A percentile compares a stretch with the other conserved stretches of the same genome.
These are phyloP conservation scores for Ptyas mucosa DNA, from an alignment of 2,113 vertebrate species.

Conservation along the genomic window DNA sequence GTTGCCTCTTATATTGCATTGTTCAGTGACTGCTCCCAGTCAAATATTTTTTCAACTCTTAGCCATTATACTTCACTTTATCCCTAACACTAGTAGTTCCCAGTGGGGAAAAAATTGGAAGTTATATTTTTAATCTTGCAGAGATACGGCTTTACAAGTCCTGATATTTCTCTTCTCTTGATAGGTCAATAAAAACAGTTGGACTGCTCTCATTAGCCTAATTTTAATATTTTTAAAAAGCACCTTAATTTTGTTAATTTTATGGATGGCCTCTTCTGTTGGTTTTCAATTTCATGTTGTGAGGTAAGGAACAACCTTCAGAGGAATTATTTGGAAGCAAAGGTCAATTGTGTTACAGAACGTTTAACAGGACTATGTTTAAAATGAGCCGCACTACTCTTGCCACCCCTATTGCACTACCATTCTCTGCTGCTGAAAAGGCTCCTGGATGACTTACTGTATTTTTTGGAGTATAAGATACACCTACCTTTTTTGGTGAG, in stretches of 20 bases:
- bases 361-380: not conserved
- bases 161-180: not conserved
- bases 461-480: too few relatives aligned
- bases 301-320: not conserved
- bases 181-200: not conserved
- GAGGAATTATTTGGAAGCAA: not conserved
- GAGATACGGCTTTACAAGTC: not conserved
- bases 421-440: not conserved
- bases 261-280: not conserved
- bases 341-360: not conserved
- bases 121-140: not conserved
- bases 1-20: not conserved
- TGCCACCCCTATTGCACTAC: not conserved
- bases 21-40: not conserved
- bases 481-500: too few relatives aligned
- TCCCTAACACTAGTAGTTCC: not conserved
- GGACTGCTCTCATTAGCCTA: not conserved
- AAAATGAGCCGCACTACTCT: not conserved
- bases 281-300: not conserved
- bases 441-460: too few relatives aligned
- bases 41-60: not conserved
- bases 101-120: not conserved
- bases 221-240: not conserved
- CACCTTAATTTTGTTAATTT: not conserved
- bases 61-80: not conserved